Percentiles rank a stretch among this genome's conserved stretches.
Conservation (phyloP, 2,113 vertebrate species). For the Cranoglanis bouderius region DNA sequence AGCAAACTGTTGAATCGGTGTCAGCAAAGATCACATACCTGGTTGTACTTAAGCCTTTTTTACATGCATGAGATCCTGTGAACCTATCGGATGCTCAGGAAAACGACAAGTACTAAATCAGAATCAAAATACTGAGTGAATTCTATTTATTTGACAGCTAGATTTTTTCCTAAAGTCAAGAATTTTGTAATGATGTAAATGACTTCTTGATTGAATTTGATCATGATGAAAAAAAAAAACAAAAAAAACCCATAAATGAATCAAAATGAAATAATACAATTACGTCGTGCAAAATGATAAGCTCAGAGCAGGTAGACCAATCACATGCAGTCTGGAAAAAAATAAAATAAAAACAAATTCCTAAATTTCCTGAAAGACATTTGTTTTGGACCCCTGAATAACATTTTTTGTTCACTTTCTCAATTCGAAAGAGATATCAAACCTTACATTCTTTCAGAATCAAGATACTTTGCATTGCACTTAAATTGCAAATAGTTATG, state of each 20-base stretch:
- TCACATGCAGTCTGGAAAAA: constrained; percentile 19
- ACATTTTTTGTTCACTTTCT: not conserved
- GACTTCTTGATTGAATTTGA: not conserved
- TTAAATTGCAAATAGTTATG: not conserved
- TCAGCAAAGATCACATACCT: not conserved
- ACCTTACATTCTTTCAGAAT: constrained; percentile 3
- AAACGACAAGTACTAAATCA: not conserved
- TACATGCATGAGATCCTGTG: not conserved
- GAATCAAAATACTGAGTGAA: constrained; percentile 1
- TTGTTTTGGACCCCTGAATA: constrained; percentile 4
- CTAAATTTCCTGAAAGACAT: not conserved
- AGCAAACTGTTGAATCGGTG: not conserved
- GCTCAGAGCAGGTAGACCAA: constrained; percentile 10
- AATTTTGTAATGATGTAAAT: constrained; percentile 2
- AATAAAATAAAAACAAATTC: not conserved
- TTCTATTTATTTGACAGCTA: constrained; percentile 42
- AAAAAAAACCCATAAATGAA: constrained; percentile 1
- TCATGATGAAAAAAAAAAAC: not conserved
- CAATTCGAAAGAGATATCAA: not conserved
- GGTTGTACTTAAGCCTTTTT: not conserved
- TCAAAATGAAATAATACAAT: not conserved
- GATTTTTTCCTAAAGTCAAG: constrained; percentile 25
- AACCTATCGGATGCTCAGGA: not conserved
- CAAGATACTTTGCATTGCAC: not conserved
- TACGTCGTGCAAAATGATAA: constrained; percentile 23